These are phyloP conservation scores for Cariama cristata DNA, from an alignment of 2,113 vertebrate species.

Conservation along the genomic window DNA sequence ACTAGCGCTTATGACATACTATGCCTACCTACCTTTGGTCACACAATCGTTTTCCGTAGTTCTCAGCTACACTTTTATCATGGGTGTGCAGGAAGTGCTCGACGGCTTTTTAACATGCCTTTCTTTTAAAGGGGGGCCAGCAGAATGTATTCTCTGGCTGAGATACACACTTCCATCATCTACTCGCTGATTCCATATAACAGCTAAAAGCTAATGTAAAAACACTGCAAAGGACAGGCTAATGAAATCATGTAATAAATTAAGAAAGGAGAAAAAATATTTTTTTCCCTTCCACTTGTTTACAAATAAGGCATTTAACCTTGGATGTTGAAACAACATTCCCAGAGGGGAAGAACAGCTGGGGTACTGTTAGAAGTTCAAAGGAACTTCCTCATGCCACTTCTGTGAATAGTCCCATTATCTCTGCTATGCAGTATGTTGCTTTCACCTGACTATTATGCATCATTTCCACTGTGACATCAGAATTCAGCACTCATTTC, in stretches of 20 bases:
- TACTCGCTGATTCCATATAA: neutral
- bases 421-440: neutral
- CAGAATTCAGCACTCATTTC: neutral
- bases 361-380: neutral
- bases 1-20: neutral
- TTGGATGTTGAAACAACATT: slow-evolving; percentile 7
- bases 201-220: neutral
- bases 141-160: neutral
- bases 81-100: neutral
- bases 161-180: neutral
- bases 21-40: neutral
- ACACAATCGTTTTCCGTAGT: neutral
- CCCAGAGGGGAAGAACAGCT: neutral
- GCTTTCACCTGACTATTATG: slow-evolving; percentile 15
- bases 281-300: neutral
- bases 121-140: neutral
- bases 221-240: neutral
- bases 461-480: neutral
- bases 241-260: neutral
- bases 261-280: neutral
- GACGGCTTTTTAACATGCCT: neutral
- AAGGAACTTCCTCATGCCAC: neutral
- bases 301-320: slow-evolving; percentile 16
- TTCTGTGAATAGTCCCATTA: neutral
- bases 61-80: neutral